Percentiles rank a stretch among this genome's conserved stretches.
These are phyloP conservation scores for Heteronetta atricapilla DNA, from an alignment of 2,113 vertebrate genomes.

Conservation along the genomic window DNA sequence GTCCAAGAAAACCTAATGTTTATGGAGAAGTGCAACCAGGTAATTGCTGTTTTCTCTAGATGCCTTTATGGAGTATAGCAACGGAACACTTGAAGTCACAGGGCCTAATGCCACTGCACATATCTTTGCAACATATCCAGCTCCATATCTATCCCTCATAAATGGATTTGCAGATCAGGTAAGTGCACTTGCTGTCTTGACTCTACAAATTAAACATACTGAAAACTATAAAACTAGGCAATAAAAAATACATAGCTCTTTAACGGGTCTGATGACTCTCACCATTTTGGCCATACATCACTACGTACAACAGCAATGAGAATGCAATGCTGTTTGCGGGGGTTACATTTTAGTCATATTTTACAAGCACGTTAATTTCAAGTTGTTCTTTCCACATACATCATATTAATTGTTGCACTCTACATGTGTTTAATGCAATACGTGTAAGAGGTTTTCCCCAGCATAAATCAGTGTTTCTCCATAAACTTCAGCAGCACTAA, in stretches of 20 bases:
- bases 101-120: conserved; percentile 91
- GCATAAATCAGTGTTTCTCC: conserved; percentile 4
- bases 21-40: background rate
- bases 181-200: background rate
- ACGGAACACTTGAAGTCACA: conserved; percentile 78
- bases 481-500: background rate
- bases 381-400: background rate
- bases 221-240: background rate
- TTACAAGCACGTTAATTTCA: conserved; percentile 1
- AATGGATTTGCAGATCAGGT: conserved; percentile 95
- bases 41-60: conserved; percentile 75
- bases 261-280: background rate
- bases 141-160: conserved; percentile 81
- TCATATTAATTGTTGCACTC: background rate
- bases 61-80: conserved; percentile 84
- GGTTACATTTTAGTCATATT: background rate
- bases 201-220: background rate
- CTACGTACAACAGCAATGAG: background rate
- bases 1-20: background rate
- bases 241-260: background rate
- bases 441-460: background rate
- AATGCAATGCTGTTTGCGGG: background rate
- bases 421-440: background rate
- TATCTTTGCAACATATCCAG: conserved; percentile 94
- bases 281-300: background rate